Evolutionary conservation across 2,113 vertebrate species (phyloP).

Genomic region (Cnemophilus loriae): DNA sequence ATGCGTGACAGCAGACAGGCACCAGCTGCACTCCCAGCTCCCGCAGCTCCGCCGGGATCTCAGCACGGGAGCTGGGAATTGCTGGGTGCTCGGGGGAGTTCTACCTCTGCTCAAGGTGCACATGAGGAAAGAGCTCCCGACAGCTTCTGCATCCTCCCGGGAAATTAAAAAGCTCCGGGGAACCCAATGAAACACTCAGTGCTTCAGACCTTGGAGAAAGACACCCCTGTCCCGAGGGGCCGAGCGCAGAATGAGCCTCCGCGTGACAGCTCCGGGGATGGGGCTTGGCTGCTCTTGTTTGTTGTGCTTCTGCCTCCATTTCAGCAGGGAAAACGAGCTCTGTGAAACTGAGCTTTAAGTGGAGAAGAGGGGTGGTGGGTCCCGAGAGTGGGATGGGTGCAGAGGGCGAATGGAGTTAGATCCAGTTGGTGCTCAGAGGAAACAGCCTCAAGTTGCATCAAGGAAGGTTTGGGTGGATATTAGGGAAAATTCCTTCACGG

Average conservation of each 20-base stretch:
- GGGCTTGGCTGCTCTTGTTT: background rate
- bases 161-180: background rate
- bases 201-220: background rate
- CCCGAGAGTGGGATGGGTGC: too few species aligned
- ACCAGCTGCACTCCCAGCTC: background rate
- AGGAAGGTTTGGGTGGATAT: background rate
- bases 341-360: background rate
- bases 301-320: background rate
- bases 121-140: background rate
- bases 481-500: background rate
- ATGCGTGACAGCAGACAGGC: background rate
- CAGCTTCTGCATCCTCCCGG: background rate
- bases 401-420: background rate
- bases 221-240: background rate
- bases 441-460: background rate
- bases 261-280: accelerated
- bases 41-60: background rate
- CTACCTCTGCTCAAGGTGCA: background rate
- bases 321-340: background rate
- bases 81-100: background rate
- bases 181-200: accelerated
- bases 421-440: background rate
- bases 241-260: background rate
- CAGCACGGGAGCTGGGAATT: background rate
- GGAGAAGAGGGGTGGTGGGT: too few species aligned